Evolutionary conservation across 2,113 vertebrate species (phyloP).

Genomic region (Raphicerus campestris): DNA sequence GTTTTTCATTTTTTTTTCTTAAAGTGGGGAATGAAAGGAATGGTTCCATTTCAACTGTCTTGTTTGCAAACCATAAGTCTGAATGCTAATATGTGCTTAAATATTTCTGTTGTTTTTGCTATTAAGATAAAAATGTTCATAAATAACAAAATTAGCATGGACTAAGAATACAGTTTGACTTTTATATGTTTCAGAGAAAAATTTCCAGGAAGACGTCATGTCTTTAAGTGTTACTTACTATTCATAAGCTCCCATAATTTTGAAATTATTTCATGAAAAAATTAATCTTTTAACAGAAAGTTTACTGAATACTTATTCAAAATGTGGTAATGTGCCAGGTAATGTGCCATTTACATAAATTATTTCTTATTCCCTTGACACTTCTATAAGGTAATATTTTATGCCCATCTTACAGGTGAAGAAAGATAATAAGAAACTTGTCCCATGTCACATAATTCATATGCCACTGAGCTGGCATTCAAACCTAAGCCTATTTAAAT

Average conservation of each 20-base stretch:
- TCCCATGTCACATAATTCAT: neutral
- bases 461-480: neutral
- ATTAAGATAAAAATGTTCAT: neutral
- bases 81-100: neutral
- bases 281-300: neutral
- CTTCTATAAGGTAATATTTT: neutral
- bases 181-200: neutral
- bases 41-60: neutral
- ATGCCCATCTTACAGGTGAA: neutral
- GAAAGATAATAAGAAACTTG: neutral
- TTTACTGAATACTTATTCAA: neutral
- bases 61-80: neutral
- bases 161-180: neutral
- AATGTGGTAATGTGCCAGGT: neutral
- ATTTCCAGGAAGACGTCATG: neutral
- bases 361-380: neutral
- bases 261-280: neutral
- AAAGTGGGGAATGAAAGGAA: neutral
- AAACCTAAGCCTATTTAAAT: neutral
- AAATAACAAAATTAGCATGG: neutral
- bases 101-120: neutral
- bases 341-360: neutral
- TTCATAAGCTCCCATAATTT: neutral
- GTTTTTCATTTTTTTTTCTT: neutral
- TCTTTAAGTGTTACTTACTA: neutral